Evolutionary conservation across 2,888 invertebrate genomes (phyloP).

Genomic region (Watsonalla binaria): DNA sequence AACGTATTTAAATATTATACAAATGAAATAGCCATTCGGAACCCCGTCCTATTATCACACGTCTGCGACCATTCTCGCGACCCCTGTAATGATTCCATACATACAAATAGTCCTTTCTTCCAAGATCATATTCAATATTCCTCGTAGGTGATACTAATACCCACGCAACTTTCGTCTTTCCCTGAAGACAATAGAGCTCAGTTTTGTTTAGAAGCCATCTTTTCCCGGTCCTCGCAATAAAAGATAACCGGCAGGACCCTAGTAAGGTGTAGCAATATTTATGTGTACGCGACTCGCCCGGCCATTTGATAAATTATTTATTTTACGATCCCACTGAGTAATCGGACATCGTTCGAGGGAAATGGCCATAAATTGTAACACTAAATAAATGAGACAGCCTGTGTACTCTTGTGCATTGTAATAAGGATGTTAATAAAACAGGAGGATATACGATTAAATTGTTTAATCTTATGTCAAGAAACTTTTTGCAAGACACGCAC

Average conservation of each 20-base stretch:
- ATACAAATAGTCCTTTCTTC: background rate
- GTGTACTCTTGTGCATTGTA: constrained; percentile 16
- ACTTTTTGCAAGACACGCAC: too few relatives aligned
- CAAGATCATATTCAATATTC: background rate
- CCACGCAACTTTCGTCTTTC: background rate
- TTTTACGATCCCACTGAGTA: constrained; percentile 66
- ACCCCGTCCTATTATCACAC: background rate
- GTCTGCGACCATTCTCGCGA: background rate
- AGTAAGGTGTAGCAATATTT: constrained; percentile 47
- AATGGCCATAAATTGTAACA: constrained; percentile 52
- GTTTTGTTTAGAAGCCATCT: background rate
- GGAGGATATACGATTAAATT: too few relatives aligned
- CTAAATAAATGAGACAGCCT: constrained; percentile 40
- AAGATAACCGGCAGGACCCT: constrained; percentile 44
- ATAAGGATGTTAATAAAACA: too few relatives aligned
- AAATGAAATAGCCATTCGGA: background rate
- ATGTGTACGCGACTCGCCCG: constrained; percentile 31
- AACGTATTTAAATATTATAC: background rate
- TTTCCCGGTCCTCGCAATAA: constrained; percentile 35
- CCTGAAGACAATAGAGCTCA: background rate
- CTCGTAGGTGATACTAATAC: background rate
- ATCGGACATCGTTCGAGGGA: constrained; percentile 48
- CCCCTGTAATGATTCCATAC: background rate
- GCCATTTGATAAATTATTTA: constrained; percentile 58
- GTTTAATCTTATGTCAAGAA: too few relatives aligned